Percentiles rank a stretch among this genome's conserved stretches.
Evolutionary conservation across 2,888 invertebrate genomes (phyloP).

Genomic region (Ernsta delagoae): DNA sequence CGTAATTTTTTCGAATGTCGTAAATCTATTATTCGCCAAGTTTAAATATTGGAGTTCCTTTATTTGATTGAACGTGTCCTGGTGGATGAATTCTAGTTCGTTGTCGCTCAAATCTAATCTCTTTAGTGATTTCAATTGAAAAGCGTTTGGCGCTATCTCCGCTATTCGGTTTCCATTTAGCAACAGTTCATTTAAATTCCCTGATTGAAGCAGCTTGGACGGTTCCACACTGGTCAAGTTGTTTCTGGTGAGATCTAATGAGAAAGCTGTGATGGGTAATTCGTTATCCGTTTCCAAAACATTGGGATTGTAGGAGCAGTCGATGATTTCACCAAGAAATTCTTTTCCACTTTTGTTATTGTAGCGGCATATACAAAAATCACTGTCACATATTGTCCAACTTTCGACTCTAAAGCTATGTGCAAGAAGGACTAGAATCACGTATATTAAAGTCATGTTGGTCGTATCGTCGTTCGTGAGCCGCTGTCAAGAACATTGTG

Average conservation of each 20-base stretch:
- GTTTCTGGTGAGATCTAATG: conserved; percentile 64
- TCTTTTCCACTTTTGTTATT: conserved; percentile 56
- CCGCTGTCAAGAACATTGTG: conserved; percentile 40
- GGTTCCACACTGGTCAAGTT: conserved; percentile 55
- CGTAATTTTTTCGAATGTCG: conserved; percentile 61
- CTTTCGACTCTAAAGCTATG: conserved; percentile 48
- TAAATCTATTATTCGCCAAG: conserved; percentile 72
- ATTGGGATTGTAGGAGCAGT: conserved; percentile 59
- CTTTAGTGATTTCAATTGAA: conserved; percentile 63
- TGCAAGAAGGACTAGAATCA: conserved; percentile 40
- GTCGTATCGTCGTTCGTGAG: conserved; percentile 42
- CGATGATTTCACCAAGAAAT: conserved; percentile 57
- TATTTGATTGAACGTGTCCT: conserved; percentile 64
- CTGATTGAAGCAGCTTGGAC: conserved; percentile 53
- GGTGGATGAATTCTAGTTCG: conserved; percentile 61
- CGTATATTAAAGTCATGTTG: conserved; percentile 49
- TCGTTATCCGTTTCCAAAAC: conserved; percentile 47
- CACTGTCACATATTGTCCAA: conserved; percentile 60
- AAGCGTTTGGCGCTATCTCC: conserved; percentile 56
- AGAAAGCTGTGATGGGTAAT: conserved; percentile 55
- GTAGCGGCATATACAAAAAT: conserved; percentile 57
- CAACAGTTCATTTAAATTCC: conserved; percentile 55
- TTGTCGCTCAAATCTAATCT: conserved; percentile 74
- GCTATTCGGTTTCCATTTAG: conserved; percentile 62
- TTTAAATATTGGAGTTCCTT: conserved; percentile 72